Base-by-base conservation (phyloP, 2,797 vertebrate species). In the Sarcoramphus papa region DNA sequence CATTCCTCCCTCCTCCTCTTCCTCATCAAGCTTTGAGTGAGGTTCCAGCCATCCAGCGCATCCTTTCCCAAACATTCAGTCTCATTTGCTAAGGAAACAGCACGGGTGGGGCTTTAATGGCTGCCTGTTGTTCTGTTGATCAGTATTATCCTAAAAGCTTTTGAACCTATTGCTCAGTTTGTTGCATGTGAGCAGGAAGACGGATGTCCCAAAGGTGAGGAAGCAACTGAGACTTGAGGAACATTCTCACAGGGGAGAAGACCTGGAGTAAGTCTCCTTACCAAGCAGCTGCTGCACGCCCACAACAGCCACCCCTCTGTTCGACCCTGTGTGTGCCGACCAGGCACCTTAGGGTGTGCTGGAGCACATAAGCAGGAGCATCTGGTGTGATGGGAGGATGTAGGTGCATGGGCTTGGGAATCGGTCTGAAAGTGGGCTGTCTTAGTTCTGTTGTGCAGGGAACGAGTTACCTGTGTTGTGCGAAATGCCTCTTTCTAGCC, bases 281-380 rank as follows among this genome's bases (percentile, higher is more conserved):
- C 27, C 6, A 40, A 69, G 57, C 2, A 2, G 11, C 43, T 68
- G 50, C 16, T 76, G 64, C 12, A 23, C 1, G 3, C 8, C 43
- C 6, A 15, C 11, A 50, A 50, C 28, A 64, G 12, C 47, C 45
- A 28, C 37, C 9, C 16, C 33, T 69, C 12, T 65, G 16, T 50
- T 50, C 0, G 0, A 9, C 17, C 28, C 21, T 35, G 10, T 30
- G 8, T 43, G 48, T 43, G 33, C 22, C 1, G 1, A 7, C 10
- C 13, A 43, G 31, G 25, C 1, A 4, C 30, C 18, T 47, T 53
- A 19, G 16, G 12, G 12, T 51, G 27, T 33, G 21, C 20, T 67
- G 68, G 40, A 79, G 17, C 31, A 22, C 0, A 0, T 33, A 54
- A 79, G 10, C 28, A 48, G 45, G 30, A 77, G 37, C 19, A 45